Percentiles rank a stretch among this genome's conserved stretches.
These are phyloP conservation scores for Galbula dea DNA, from an alignment of 2,113 vertebrate species.

Conservation along the genomic window DNA sequence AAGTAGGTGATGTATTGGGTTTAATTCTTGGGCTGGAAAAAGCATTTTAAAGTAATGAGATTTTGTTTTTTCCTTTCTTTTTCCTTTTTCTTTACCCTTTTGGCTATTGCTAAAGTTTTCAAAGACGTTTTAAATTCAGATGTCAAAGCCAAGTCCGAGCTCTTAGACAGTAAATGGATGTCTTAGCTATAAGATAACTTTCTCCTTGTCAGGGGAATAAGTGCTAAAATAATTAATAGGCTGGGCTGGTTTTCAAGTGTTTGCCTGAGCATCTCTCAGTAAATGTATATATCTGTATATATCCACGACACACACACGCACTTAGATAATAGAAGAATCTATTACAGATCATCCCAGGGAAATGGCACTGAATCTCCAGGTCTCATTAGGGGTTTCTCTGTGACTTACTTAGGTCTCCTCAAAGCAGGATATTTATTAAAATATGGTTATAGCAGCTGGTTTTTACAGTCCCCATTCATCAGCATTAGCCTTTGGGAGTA, in stretches of 20 bases:
- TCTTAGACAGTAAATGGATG: background rate
- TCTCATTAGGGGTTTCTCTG: background rate
- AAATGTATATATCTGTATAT: background rate
- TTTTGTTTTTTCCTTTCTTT: background rate
- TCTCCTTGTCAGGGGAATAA: background rate
- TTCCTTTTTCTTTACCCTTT: no score
- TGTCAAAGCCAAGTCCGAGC: background rate
- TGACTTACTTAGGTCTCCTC: background rate
- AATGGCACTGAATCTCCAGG: background rate
- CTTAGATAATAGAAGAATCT: background rate
- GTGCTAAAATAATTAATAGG: conserved; percentile 37
- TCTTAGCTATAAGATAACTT: background rate
- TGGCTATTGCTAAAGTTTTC: background rate
- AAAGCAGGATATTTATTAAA: conserved; percentile 12
- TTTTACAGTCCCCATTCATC: background rate
- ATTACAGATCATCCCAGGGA: background rate
- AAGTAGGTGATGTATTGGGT: background rate
- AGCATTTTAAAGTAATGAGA: conserved; percentile 37
- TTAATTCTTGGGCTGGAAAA: background rate
- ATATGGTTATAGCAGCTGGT: background rate
- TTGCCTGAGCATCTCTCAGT: background rate
- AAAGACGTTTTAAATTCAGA: background rate
- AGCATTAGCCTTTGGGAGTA: background rate
- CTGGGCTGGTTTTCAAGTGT: background rate
- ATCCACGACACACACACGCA: background rate